Base-by-base conservation (phyloP, 2,888 invertebrate species). In the Melikaiella ostensackeni region DNA sequence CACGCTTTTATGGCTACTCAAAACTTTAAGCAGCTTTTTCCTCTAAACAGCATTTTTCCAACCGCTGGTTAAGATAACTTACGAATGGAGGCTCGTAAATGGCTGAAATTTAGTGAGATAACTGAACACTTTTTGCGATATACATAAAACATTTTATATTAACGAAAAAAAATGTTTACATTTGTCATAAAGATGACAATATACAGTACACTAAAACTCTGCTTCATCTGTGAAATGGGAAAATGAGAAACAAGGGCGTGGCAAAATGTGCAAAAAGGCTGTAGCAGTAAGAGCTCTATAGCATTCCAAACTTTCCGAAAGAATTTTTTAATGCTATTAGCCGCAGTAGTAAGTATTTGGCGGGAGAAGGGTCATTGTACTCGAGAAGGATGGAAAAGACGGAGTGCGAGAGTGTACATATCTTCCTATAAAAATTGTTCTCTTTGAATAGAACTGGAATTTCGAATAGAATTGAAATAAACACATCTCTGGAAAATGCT, bases 291-390 rank as follows among this genome's bases (percentile, higher is more conserved):
- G 55, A 55, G n/a, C 55, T 9, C 55, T 21, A 21, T 21, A 50
- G 9, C 9, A 55, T 55, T 55, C 55, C 9, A 55, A 21, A 24
- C 13, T 59, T 59, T 59, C 16, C 11, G 59, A 70, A 70, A 33
- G 50, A 38, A 64, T 64, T 64, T 50, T 70, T 19, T 55, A 70
- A 70, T 70, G 50, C 50, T 24, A 70, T 70, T 70, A 70, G 50
- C n/a, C 27, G 50, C 70, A 70, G 50, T 66, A 70, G 66, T 9
- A 8, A 46, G 42, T 70, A 30, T 70, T 70, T 70, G 50, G 50
- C 46, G 70, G n/a, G 50, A 70, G 70, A 70, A 50, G 70, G 70
- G 70, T 70, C 70, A 70, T 70, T 70, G 70, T 55, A 70, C 70
- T 70, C 50, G 50, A 70, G 33, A 70, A 70, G 50, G 70, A 70